These are phyloP conservation scores for Lycophotia porphyrea DNA, from an alignment of 2,888 invertebrate species.

Conservation along the genomic window DNA sequence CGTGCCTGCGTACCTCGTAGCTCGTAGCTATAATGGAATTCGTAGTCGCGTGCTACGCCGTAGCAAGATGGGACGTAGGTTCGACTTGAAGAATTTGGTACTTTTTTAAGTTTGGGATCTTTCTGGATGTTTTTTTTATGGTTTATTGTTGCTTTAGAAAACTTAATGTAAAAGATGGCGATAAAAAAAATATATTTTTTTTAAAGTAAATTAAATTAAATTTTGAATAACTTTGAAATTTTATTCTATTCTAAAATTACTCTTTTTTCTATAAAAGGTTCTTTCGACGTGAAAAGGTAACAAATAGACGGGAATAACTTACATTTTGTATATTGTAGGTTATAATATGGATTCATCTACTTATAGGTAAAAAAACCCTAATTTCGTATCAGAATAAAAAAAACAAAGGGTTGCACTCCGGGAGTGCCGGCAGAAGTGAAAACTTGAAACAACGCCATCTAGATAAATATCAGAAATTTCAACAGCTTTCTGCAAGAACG, in stretches of 20 bases:
- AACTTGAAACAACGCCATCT: too few relatives aligned
- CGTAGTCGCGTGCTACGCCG: conserved; percentile 58
- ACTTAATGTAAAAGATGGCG: not conserved
- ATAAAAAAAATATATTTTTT: too few relatives aligned
- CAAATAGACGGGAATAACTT: not conserved
- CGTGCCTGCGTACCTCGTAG: conserved; percentile 62
- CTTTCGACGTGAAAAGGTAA: not conserved
- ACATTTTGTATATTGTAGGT: not conserved
- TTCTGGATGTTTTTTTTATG: not conserved
- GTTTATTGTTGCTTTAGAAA: not conserved
- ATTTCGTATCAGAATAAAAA: too few relatives aligned
- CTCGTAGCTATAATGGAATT: conserved; percentile 65
- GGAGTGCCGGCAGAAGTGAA: too few relatives aligned
- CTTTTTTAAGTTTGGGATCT: not conserved
- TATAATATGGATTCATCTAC: too few relatives aligned
- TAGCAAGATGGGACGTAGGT: conserved; percentile 39
- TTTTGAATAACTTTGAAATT: not conserved
- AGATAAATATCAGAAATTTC: too few relatives aligned
- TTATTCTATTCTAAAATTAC: not conserved
- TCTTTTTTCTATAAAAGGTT: not conserved
- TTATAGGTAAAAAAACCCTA: too few relatives aligned
- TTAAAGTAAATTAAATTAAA: not conserved
- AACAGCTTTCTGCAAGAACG: too few relatives aligned
- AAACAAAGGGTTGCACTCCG: too few relatives aligned
- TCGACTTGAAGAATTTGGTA: not conserved